phyloP scores from a whole-genome alignment of 2,113 vertebrate species.

The Brachirus orientalis region DNA sequence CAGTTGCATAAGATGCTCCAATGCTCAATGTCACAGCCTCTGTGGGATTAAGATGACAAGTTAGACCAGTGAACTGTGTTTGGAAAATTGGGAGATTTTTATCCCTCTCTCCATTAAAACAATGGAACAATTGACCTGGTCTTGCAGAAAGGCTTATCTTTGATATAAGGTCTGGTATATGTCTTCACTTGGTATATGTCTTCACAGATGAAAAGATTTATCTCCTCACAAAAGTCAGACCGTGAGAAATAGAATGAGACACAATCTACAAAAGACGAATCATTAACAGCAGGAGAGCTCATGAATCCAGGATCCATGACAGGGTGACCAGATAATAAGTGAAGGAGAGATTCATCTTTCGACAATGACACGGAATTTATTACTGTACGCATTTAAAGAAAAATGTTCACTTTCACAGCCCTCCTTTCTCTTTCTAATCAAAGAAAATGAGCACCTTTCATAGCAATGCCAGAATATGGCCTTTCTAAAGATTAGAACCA shows the following conservation, averaged over 20 bases:
- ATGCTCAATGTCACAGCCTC: conserved; percentile 36
- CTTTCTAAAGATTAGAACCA: conserved; percentile 58
- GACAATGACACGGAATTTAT: conserved; percentile 68
- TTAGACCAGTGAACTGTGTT: conserved; percentile 40
- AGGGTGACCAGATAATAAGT: conserved; percentile 63
- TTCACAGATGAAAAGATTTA: conserved; percentile 59
- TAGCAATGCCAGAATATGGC: conserved; percentile 41
- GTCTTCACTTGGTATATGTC: background rate
- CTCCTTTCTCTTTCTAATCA: conserved; percentile 68
- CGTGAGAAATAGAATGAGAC: conserved; percentile 60
- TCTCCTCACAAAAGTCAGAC: conserved; percentile 40
- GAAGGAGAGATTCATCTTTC: conserved; percentile 67
- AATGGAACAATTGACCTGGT: conserved; percentile 56
- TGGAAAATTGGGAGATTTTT: conserved; percentile 28
- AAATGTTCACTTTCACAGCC: conserved; percentile 33
- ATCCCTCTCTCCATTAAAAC: conserved; percentile 58
- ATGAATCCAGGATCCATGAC: conserved; percentile 58
- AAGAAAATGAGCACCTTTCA: conserved; percentile 55
- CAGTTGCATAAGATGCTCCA: conserved; percentile 45
- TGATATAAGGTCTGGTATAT: conserved; percentile 42
- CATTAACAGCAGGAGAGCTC: conserved; percentile 69
- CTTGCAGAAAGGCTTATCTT: conserved; percentile 40
- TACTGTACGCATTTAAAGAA: conserved; percentile 48
- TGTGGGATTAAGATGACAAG: conserved; percentile 51
- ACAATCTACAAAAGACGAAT: conserved; percentile 70